Percentiles rank a stretch among this genome's conserved stretches.
These are phyloP conservation scores for Calosoma granatense DNA, from an alignment of 1,140 invertebrate species.

Conservation along the genomic window DNA sequence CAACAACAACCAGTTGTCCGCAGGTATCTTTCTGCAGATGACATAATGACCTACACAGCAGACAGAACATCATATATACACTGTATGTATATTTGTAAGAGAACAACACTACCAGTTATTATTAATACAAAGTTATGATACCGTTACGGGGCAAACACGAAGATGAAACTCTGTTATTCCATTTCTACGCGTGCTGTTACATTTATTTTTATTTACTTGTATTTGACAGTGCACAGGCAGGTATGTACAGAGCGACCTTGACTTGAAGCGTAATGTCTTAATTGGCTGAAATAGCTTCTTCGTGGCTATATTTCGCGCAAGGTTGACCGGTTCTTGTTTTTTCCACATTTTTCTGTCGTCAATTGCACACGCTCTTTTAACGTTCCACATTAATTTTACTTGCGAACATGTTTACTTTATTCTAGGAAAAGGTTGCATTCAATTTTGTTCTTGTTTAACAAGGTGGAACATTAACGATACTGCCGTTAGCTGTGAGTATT, in stretches of 20 bases:
- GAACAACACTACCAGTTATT: not conserved
- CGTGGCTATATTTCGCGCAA: not conserved
- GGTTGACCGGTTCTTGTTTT: slow-evolving; percentile 1
- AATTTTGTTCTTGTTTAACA: not conserved
- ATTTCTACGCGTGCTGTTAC: no score
- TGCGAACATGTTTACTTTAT: not conserved
- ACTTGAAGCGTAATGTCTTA: not conserved
- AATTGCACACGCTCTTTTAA: not conserved
- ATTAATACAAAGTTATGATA: not conserved
- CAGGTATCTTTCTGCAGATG: slow-evolving; percentile 77
- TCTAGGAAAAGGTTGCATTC: not conserved
- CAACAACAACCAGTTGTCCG: slow-evolving; percentile 70
- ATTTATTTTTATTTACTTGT: no score
- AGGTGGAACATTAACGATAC: not conserved
- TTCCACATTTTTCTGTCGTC: not conserved
- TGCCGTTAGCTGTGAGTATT: no score
- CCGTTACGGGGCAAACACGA: not conserved
- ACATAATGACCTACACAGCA: slow-evolving; percentile 63
- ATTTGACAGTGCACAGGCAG: no score
- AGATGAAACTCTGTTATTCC: not conserved
- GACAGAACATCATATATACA: no score
- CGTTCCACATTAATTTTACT: not conserved
- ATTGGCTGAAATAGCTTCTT: not conserved
- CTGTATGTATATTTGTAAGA: not conserved
- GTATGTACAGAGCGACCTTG: not conserved